Conservation (phyloP, 2,113 vertebrate genomes). For the Edolisoma coerulescens region DNA sequence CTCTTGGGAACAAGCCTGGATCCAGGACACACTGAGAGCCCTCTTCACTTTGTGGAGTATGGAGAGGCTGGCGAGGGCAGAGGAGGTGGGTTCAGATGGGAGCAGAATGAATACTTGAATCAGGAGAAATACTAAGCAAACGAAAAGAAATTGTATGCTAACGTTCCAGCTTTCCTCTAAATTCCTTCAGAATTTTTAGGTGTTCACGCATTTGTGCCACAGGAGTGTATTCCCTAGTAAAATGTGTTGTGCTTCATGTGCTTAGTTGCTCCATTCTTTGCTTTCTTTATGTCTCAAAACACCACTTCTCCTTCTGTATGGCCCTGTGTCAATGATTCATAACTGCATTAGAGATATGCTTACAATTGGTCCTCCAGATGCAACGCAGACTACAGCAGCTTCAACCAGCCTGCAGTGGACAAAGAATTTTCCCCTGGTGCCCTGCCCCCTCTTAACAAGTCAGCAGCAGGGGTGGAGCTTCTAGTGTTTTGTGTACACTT, state of each 20-base stretch:
- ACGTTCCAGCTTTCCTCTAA: background rate
- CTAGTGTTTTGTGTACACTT: background rate
- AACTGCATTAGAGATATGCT: background rate
- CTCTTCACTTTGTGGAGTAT: slow-evolving; percentile 27
- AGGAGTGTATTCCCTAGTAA: background rate
- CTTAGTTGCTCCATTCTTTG: background rate
- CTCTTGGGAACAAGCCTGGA: slow-evolving; percentile 13
- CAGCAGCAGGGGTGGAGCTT: background rate
- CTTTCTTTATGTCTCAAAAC: background rate
- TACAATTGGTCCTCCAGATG: slow-evolving; percentile 21
- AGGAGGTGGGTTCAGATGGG: slow-evolving; percentile 31
- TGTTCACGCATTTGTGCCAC: background rate
- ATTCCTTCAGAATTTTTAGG: background rate
- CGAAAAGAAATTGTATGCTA: background rate
- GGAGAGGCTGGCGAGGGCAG: slow-evolving; percentile 27
- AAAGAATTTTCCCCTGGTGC: background rate
- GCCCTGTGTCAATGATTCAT: slow-evolving; percentile 8
- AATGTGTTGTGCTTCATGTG: background rate
- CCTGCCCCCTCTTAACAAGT: background rate
- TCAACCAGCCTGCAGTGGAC: background rate
- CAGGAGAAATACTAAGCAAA: background rate
- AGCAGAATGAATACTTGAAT: background rate
- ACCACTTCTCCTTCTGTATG: background rate
- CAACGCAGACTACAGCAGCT: background rate
- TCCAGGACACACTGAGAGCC: slow-evolving; percentile 15